Percentiles rank a stretch among this genome's conserved stretches.
phyloP scores from a whole-genome alignment of 2,888 invertebrate genomes.

The Polymixis lichenea region DNA sequence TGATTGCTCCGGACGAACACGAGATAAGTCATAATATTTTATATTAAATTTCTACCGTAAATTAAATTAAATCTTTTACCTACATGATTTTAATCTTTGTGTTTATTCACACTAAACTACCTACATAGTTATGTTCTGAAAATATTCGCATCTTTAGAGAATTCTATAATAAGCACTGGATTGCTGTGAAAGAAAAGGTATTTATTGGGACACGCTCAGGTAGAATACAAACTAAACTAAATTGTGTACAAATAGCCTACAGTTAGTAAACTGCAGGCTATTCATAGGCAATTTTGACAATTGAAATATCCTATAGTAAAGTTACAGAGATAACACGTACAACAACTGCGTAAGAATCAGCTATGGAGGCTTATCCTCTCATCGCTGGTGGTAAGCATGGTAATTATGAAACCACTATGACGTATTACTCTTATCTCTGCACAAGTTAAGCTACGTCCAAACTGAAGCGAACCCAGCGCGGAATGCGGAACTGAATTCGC shows the following conservation, averaged over 20 bases:
- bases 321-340: background rate
- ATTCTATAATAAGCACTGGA: background rate
- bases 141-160: background rate
- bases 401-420: background rate
- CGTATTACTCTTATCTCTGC: background rate
- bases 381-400: background rate
- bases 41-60: conserved; percentile 19
- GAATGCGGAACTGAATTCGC: background rate
- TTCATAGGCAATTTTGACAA: background rate
- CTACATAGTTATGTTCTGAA: background rate
- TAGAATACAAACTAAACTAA: background rate
- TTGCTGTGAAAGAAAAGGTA: background rate
- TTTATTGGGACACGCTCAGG: no score
- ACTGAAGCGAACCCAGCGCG: background rate
- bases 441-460: background rate
- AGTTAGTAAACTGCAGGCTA: background rate
- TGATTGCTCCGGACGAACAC: conserved; percentile 32
- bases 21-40: conserved; percentile 39
- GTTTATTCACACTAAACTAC: background rate
- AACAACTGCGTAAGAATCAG: no score
- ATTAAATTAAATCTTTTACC: conserved; percentile 19
- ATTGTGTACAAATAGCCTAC: background rate
- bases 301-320: background rate
- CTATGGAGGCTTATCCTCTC: background rate
- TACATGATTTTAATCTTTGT: conserved; percentile 6